These are phyloP conservation scores for Trialeurodes vaporariorum DNA, from an alignment of 1,140 invertebrate genomes.

Conservation along the genomic window DNA sequence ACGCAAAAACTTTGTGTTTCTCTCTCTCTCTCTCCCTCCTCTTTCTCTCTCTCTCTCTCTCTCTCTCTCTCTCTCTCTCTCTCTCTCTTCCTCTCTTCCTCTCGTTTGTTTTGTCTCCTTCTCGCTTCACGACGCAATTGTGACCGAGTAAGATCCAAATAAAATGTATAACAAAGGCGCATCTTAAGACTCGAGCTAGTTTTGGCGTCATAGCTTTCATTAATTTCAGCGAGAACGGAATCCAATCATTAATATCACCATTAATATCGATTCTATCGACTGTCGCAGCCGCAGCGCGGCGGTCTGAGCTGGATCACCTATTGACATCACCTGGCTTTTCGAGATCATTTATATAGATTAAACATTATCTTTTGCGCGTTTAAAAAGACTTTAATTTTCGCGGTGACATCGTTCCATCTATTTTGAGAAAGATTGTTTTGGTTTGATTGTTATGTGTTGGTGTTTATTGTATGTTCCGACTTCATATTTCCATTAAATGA, in stretches of 20 bases:
- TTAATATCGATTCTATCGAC: not conserved
- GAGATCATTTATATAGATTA: not conserved
- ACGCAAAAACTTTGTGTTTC: too few species aligned
- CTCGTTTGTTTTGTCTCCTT: not conserved
- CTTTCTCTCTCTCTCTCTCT: too few species aligned
- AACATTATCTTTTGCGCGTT: not conserved
- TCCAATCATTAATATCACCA: not conserved
- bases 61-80: not conserved
- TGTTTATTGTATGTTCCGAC: too few species aligned
- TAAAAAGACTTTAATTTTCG: too few species aligned
- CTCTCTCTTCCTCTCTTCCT: not conserved
- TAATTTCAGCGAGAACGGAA: not conserved
- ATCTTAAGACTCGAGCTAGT: too few species aligned
- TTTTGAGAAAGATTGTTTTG: too few species aligned
- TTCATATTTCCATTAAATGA: too few species aligned
- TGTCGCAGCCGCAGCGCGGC: not conserved
- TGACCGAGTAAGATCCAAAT: not conserved
- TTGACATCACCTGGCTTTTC: not conserved
- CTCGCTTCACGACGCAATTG: too few species aligned
- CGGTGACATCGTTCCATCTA: too few species aligned
- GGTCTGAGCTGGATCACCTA: too few species aligned
- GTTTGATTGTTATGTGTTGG: too few species aligned
- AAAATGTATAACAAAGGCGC: not conserved
- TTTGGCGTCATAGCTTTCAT: not conserved
- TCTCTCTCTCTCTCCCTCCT: too few species aligned